phyloP scores from a whole-genome alignment of 30 jellyfish, hydroid and myxozoan species.

The Cassiopea xamachana region DNA sequence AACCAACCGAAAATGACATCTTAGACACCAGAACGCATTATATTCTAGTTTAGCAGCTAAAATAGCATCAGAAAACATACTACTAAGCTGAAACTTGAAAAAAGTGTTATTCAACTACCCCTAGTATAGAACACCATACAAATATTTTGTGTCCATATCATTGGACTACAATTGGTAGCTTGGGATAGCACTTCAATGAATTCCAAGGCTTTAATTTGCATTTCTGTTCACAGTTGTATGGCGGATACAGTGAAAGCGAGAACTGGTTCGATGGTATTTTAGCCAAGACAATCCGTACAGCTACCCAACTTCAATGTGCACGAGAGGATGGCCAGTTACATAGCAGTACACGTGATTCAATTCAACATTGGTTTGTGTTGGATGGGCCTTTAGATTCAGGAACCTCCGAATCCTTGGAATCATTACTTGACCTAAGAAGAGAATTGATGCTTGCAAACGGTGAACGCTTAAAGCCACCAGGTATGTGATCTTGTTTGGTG shows the following conservation, averaged over 20 bases:
- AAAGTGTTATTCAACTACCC: too few species aligned
- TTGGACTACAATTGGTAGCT: too few species aligned
- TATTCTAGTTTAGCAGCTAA: too few species aligned
- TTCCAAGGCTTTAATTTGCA: background rate
- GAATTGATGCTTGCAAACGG: conserved; percentile 61
- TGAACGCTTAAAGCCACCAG: conserved; percentile 66
- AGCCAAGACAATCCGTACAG: conserved; percentile 67
- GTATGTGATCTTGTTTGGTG: conserved; percentile 11
- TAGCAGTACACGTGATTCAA: conserved; percentile 12
- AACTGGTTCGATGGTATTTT: conserved; percentile 73
- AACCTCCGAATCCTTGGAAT: conserved; percentile 59
- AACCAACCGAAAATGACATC: too few species aligned
- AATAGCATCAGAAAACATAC: too few species aligned
- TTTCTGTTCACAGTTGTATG: conserved; percentile 50
- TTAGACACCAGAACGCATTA: too few species aligned
- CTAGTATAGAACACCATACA: too few species aligned
- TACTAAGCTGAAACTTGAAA: too few species aligned
- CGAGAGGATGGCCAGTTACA: conserved; percentile 7
- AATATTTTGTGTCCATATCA: too few species aligned
- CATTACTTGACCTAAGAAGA: conserved; percentile 47
- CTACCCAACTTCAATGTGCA: conserved; percentile 7
- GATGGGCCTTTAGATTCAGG: conserved; percentile 65
- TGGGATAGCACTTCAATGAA: too few species aligned
- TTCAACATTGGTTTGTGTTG: conserved; percentile 84
- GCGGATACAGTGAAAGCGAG: conserved; percentile 26